A percentile compares a stretch with the other conserved stretches of the same genome.
These are phyloP conservation scores for Nymphalis io DNA, from an alignment of 1,140 invertebrate genomes.

Conservation along the genomic window DNA sequence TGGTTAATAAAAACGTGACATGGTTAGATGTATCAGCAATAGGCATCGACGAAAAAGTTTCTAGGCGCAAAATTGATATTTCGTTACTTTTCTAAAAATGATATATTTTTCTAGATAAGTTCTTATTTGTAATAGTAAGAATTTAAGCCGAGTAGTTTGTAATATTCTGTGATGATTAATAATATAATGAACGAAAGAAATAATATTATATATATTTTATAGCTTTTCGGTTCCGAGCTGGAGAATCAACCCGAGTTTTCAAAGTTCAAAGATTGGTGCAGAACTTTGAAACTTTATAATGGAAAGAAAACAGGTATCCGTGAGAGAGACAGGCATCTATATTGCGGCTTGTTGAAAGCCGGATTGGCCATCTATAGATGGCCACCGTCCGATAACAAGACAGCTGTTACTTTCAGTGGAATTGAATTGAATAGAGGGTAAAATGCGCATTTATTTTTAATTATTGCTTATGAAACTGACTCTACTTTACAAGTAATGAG, in stretches of 20 bases:
- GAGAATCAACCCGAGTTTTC: slow-evolving; percentile 89
- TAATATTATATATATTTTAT: background rate
- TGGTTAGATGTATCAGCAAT: no score
- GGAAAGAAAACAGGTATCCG: slow-evolving; percentile 85
- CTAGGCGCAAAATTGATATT: no score
- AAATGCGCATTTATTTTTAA: background rate
- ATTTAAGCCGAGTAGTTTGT: no score
- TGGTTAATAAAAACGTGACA: no score
- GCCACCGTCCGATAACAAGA: slow-evolving; percentile 61
- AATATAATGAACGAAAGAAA: no score
- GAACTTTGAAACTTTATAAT: slow-evolving; percentile 87
- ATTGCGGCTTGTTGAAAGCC: slow-evolving; percentile 81
- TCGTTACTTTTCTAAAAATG: no score
- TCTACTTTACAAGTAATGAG: background rate
- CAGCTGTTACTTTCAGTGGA: slow-evolving; percentile 58
- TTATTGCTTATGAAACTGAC: background rate
- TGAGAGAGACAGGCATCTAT: slow-evolving; percentile 83
- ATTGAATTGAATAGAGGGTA: slow-evolving; percentile 75
- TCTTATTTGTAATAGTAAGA: no score
- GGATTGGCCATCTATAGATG: slow-evolving; percentile 68
- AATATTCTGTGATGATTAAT: no score
- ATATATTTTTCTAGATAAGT: no score
- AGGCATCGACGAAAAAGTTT: no score
- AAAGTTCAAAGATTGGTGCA: slow-evolving; percentile 89
- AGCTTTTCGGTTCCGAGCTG: slow-evolving; percentile 89